phyloP scores from a whole-genome alignment of 2,113 vertebrate genomes.

The Illadopsis cleaveri region DNA sequence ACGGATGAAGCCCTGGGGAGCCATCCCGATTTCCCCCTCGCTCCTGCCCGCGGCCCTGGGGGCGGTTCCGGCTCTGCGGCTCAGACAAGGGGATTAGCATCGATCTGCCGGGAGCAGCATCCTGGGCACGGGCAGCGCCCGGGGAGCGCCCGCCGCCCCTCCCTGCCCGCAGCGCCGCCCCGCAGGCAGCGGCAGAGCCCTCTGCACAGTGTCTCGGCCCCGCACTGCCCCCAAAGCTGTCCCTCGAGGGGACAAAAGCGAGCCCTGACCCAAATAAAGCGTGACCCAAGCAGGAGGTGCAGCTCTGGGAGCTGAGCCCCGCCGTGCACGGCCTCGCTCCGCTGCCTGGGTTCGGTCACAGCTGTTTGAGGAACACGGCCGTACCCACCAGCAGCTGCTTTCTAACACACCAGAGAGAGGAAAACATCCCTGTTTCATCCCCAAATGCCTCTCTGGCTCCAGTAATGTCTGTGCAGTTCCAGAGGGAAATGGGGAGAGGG shows the following conservation, averaged over 20 bases:
- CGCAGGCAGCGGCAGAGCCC: not conserved
- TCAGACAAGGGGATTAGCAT: not conserved
- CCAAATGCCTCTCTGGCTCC: not conserved
- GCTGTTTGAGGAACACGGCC: not conserved
- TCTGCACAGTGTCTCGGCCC: accelerated
- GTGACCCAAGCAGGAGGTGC: accelerated
- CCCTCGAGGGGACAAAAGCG: not conserved
- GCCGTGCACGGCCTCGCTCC: accelerated
- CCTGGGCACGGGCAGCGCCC: not conserved
- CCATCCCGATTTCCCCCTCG: not conserved
- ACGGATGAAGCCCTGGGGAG: accelerated
- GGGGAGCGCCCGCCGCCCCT: not conserved
- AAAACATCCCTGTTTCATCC: not conserved
- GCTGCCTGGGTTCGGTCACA: not conserved
- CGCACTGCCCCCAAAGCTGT: accelerated
- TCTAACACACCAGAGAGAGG: not conserved
- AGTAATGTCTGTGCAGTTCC: not conserved
- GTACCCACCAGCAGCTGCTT: not conserved
- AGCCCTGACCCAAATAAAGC: not conserved
- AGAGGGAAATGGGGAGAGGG: not conserved
- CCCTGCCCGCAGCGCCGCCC: not conserved
- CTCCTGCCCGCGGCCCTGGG: not conserved
- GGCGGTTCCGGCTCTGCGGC: not conserved
- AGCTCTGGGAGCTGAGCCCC: not conserved
- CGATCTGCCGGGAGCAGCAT: not conserved